Percentiles rank a stretch among this genome's conserved stretches.
phyloP scores from a whole-genome alignment of 2,113 vertebrate species.

The Antennarius striatus region DNA sequence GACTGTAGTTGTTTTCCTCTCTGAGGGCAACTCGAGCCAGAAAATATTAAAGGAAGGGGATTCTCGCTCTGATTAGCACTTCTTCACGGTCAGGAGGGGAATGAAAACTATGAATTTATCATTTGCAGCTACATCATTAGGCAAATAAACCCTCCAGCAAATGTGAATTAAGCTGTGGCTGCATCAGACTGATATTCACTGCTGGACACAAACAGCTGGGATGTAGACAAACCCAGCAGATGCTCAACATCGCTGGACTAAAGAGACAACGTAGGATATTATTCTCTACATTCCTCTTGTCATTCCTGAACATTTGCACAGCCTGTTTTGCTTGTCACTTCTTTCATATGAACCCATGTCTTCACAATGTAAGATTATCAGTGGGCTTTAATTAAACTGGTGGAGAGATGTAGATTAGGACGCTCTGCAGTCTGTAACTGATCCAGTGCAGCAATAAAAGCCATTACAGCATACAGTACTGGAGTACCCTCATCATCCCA shows the following conservation, averaged over 20 bases:
- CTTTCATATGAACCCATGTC: too few relatives aligned
- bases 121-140: conserved; percentile 61
- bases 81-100: conserved; percentile 32
- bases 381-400: too few relatives aligned
- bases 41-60: neutral
- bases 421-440: too few relatives aligned
- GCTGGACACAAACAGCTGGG: conserved; percentile 64
- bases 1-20: neutral
- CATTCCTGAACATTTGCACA: too few relatives aligned
- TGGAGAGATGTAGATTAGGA: too few relatives aligned
- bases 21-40: neutral
- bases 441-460: too few relatives aligned
- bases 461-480: too few relatives aligned
- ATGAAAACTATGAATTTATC: conserved; percentile 43
- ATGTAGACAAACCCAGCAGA: conserved; percentile 53
- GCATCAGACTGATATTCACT: conserved; percentile 39
- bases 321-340: too few relatives aligned
- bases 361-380: too few relatives aligned
- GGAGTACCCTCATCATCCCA: too few relatives aligned
- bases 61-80: conserved; percentile 21
- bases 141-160: conserved; percentile 56
- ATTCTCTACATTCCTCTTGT: too few relatives aligned
- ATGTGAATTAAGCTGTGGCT: conserved; percentile 51
- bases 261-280: conserved; percentile 23
- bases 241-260: conserved; percentile 38